A percentile compares a stretch with the other conserved stretches of the same genome.
Evolutionary conservation across 2,797 vertebrate species (phyloP).

Genomic region (Bovichtus variegatus): DNA sequence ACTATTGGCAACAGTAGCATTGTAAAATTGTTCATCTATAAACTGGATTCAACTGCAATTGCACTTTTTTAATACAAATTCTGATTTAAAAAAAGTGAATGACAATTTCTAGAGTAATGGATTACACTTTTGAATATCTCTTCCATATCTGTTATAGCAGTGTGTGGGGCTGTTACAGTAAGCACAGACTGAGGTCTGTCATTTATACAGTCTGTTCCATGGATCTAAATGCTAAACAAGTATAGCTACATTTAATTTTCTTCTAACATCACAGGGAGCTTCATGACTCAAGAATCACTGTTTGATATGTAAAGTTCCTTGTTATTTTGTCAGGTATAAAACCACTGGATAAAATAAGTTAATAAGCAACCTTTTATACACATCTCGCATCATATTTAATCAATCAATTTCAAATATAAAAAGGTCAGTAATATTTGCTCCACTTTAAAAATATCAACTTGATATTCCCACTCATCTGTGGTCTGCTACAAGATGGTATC

Average conservation of each 20-base stretch:
- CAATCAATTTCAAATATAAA: conserved; percentile 81
- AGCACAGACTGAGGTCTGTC: background rate
- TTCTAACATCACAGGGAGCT: conserved; percentile 31
- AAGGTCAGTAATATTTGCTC: conserved; percentile 80
- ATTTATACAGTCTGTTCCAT: conserved; percentile 16
- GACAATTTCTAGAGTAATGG: background rate
- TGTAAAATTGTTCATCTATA: background rate
- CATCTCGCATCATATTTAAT: conserved; percentile 83
- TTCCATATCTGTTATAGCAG: background rate
- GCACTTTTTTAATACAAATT: conserved; percentile 11
- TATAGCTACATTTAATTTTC: conserved; percentile 31
- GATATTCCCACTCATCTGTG: conserved; percentile 62
- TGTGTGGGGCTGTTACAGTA: conserved; percentile 8
- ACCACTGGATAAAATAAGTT: conserved; percentile 80
- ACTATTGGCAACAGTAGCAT: background rate
- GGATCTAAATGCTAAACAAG: conserved; percentile 35
- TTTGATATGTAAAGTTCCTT: conserved; percentile 55
- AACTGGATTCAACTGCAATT: conserved; percentile 2
- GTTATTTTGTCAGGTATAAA: conserved; percentile 73
- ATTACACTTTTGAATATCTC: conserved; percentile 1
- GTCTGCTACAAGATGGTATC: conserved; percentile 64
- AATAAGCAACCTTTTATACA: conserved; percentile 81
- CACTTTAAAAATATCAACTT: conserved; percentile 72
- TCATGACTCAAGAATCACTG: conserved; percentile 29
- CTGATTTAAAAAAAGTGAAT: background rate